Base-by-base conservation (phyloP, 2,888 invertebrate genomes). In the Julus scandinavius region DNA sequence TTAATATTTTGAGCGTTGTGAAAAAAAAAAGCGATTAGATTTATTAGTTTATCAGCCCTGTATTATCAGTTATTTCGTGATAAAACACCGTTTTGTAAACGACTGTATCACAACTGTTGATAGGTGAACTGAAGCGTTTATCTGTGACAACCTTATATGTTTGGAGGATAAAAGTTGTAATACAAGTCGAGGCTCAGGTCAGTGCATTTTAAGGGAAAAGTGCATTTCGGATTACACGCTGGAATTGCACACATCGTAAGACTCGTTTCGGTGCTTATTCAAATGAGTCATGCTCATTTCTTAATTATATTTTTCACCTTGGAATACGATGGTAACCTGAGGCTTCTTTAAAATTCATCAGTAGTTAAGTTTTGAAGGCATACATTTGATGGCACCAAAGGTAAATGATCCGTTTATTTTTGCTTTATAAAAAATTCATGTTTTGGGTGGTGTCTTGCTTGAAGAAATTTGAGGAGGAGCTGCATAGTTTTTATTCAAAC, bases 371-470 rank as follows among this genome's bases (percentile, higher is more conserved):
- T 54, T 15, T 20, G 72, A 29, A 29, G 13, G 29, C 80, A 40
- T 54, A 11, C 72, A 5, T 29, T 72, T 72, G 29, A 72, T 29
- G 80, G 15, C 80, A 80, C 38, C 80, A 38, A 40, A 80, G 80
- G 80, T 80, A 80, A 80, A 80, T 80, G 80, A 80, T 80, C 80
- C 38, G 11, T 40, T 80, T 40, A 38, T 29, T 29, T 72, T 72
- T 20, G 1, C 20, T 72, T 63, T 54, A 15, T 3, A 80, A 80
- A 80, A 80, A 80, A 38, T 80, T 80, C 38, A 80, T 15, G 80
- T 80, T 29, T 29, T 9, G 29, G 72, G 80, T 38, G 80, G 80
- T 38, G 38, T 9, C 72, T 72, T 38, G 15, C 2, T 40, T 38
- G 17, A 9, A 38, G 80, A 40, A 80, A 80, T 38, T 38, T 72